Evolutionary conservation across 1,140 invertebrate species (phyloP).

Genomic region (Habropoda laboriosa): DNA sequence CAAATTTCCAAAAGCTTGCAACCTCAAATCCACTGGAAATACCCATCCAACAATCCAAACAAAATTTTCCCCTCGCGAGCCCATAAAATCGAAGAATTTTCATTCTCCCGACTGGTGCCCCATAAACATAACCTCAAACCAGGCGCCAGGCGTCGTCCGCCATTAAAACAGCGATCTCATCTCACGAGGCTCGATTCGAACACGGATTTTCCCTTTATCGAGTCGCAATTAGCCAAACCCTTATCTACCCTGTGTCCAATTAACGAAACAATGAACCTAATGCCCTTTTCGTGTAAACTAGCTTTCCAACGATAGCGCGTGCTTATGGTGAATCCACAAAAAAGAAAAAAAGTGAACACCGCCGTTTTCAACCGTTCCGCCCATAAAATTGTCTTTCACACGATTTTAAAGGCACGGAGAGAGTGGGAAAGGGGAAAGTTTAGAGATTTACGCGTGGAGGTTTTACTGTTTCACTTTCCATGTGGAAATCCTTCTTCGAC

Average conservation of each 20-base stretch:
- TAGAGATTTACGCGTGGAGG: not conserved
- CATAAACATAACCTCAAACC: conserved; percentile 14
- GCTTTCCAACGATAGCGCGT: not conserved
- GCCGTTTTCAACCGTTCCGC: not conserved
- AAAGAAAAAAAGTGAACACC: not conserved
- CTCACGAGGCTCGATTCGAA: not conserved
- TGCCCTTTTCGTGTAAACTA: conserved; percentile 39
- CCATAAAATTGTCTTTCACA: not conserved
- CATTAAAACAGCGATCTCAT: no score
- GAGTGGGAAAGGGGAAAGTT: no score
- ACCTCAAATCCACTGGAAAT: not conserved
- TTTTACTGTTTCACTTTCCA: no score
- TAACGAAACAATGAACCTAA: conserved; percentile 48
- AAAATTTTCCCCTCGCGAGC: not conserved
- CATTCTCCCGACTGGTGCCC: not conserved
- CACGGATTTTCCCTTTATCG: not conserved
- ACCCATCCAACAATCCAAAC: not conserved
- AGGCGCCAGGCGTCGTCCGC: conserved; percentile 13
- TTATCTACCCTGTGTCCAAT: conserved; percentile 24
- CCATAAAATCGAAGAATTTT: not conserved
- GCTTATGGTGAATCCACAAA: not conserved
- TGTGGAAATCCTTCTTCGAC: no score
- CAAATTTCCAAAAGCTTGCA: not conserved
- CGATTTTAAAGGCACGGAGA: not conserved
- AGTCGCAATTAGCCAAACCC: conserved; percentile 8